Conservation (phyloP, 2,888 invertebrate genomes). For the Gisinianus flammeolus region DNA sequence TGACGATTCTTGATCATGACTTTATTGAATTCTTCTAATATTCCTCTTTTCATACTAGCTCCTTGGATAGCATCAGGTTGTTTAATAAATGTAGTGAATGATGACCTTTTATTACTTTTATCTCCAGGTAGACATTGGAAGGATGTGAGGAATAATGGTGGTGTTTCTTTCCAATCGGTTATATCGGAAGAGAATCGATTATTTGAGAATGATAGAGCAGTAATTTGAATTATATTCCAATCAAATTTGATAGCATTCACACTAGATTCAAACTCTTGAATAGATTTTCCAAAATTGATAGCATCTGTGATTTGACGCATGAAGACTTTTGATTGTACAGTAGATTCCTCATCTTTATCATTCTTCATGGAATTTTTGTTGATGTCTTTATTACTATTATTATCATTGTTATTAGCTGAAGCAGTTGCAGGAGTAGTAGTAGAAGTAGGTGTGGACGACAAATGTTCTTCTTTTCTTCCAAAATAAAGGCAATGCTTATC, state of each 20-base stretch:
- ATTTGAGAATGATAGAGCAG: conserved; percentile 41
- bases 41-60: conserved; percentile 41
- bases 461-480: conserved; percentile 31
- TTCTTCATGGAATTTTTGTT: neutral
- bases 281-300: conserved; percentile 23
- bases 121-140: conserved; percentile 45
- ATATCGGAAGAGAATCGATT: conserved; percentile 49
- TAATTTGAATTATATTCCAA: conserved; percentile 54
- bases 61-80: conserved; percentile 41
- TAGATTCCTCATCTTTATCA: neutral
- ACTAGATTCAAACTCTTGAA: conserved; percentile 13
- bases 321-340: conserved; percentile 35
- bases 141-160: conserved; percentile 48
- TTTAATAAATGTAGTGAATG: conserved; percentile 45
- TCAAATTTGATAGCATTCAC: conserved; percentile 41
- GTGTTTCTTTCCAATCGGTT: conserved; percentile 39
- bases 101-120: conserved; percentile 28
- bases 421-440: neutral
- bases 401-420: neutral
- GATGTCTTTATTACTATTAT: neutral
- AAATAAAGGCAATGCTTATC: conserved; percentile 44
- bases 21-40: conserved; percentile 50
- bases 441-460: neutral
- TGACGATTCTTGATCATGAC: conserved; percentile 48
- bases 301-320: conserved; percentile 37